These are phyloP conservation scores for Pogonophryne albipinna DNA, from an alignment of 2,797 vertebrate species.

Conservation along the genomic window DNA sequence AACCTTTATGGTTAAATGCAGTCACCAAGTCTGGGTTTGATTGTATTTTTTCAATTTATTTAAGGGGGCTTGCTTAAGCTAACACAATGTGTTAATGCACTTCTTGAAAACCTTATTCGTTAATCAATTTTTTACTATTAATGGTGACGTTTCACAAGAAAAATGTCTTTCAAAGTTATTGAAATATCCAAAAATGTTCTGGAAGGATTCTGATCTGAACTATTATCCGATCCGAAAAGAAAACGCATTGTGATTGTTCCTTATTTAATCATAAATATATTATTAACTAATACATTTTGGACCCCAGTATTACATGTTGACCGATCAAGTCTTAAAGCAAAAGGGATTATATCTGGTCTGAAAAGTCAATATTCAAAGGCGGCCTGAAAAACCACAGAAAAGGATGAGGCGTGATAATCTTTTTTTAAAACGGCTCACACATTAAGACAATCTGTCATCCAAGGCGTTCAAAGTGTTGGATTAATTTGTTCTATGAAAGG, in stretches of 20 bases:
- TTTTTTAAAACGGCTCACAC: conserved; percentile 11
- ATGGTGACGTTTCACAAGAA: not conserved
- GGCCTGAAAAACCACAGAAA: conserved; percentile 13
- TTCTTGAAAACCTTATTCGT: not conserved
- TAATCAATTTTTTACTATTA: not conserved
- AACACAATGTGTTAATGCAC: not conserved
- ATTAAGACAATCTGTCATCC: conserved; percentile 17
- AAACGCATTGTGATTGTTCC: not conserved
- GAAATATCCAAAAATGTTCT: not conserved
- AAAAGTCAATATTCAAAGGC: not conserved
- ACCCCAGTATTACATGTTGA: conserved; percentile 7
- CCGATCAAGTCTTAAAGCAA: conserved; percentile 8
- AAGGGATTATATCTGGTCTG: conserved; percentile 21
- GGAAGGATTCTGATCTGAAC: not conserved
- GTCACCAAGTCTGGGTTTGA: no score
- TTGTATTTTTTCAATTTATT: no score
- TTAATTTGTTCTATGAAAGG: conserved; percentile 1
- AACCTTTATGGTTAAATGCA: no score
- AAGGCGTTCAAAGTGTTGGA: conserved; percentile 1
- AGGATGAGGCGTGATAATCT: conserved; percentile 12
- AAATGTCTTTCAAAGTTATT: not conserved
- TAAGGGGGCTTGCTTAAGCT: not conserved
- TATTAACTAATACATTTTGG: not conserved
- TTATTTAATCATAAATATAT: not conserved
- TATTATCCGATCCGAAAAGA: not conserved